These are phyloP conservation scores for Phataginus tricuspis DNA, from an alignment of 2,797 vertebrate species.

Conservation along the genomic window DNA sequence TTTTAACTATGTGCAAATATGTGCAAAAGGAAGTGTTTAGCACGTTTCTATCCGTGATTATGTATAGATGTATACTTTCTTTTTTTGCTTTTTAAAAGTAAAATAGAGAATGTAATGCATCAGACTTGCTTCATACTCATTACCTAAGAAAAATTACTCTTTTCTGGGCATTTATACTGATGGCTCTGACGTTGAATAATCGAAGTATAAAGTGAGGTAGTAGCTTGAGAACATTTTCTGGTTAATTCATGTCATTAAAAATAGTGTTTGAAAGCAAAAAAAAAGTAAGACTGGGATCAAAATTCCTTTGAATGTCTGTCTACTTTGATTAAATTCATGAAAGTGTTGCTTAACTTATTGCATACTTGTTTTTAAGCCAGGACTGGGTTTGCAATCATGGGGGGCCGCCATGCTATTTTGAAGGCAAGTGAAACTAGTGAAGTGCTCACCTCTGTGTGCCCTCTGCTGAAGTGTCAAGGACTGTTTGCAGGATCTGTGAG, in stretches of 20 bases:
- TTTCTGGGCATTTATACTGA: not conserved
- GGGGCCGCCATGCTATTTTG: not conserved
- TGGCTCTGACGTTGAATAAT: slow-evolving; percentile 24
- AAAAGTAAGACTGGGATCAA: not conserved
- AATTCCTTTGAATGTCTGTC: not conserved
- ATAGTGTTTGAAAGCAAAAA: not conserved
- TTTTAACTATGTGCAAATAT: not conserved
- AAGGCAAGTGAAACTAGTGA: not conserved
- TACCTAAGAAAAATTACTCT: not conserved
- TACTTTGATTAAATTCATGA: not conserved
- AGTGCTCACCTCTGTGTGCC: not conserved
- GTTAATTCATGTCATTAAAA: slow-evolving; percentile 18
- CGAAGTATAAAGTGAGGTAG: not conserved
- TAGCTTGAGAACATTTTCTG: slow-evolving; percentile 14
- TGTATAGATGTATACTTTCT: not conserved
- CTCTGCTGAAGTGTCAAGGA: not conserved
- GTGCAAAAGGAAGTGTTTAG: not conserved
- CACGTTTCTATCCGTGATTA: slow-evolving; percentile 2
- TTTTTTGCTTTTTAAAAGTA: slow-evolving; percentile 40
- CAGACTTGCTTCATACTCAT: not conserved
- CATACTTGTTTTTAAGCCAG: not conserved
- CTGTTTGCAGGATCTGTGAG: not conserved
- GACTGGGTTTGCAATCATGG: not conserved
- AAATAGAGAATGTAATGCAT: not conserved
- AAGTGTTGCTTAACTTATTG: not conserved